Evolutionary conservation across 2,797 vertebrate genomes (phyloP), one percentile per base, ranked within the genome.

Genomic region (Enoplosus armatus): DNA sequence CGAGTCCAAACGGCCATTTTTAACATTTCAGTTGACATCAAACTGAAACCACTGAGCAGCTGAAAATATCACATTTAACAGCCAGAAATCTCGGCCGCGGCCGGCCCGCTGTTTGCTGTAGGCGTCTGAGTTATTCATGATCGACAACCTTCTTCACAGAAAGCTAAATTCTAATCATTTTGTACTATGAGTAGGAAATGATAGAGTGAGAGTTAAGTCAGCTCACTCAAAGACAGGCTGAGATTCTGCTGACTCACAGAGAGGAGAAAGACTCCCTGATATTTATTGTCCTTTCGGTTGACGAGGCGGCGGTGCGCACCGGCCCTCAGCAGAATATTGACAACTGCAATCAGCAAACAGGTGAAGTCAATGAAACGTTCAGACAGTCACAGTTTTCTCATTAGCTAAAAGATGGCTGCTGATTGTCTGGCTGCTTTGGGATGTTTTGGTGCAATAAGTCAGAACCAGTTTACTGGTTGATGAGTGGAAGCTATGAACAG

Each of bases 281-380:
- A n/a, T 0, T 24, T 45, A 20, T n/a, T 26, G 6, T 26, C 56
- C 18, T 8, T 15, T 51, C 11, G 22, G 51, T 8, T 66, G 41
- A 60, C 58, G 18, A 33, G 39, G 27, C 26, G 2, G 51, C 0
- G 2, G 18, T 2, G 31, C 26, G 53, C 50, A 9, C 24, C 16
- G 47, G 69, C 41, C 62, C 72, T 59, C 58, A 12, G 60, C 47
- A 33, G 20, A 60, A n/a, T 60, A 86, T 64, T 47, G 75, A 75
- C 55, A 31, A 33, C 60, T 29, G 41, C 47, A 72, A 78, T 56
- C 1, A 51, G 67, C 0, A n/a, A 65, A 53, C 61, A n/a, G 27
- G 16, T 76, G 43, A 29, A 50, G 85, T 68, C 73, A 65, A 77
- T 65, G 77, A 85, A 56, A 72, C 68, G 35, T 50, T 74, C 41